A percentile compares a stretch with the other conserved stretches of the same genome.
Conservation (phyloP, 2,113 vertebrate genomes). For the Setophaga coronata region DNA sequence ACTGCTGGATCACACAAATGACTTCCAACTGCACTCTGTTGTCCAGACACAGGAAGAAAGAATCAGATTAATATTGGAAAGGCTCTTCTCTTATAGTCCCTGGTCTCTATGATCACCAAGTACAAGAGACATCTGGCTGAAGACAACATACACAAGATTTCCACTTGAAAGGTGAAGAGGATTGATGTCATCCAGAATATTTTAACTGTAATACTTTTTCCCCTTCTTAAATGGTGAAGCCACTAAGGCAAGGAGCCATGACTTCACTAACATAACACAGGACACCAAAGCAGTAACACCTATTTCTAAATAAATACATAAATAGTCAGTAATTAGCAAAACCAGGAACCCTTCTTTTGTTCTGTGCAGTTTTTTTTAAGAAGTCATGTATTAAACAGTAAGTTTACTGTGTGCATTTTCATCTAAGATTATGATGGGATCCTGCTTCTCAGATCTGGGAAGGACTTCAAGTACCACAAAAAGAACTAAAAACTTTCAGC, state of each 20-base stretch:
- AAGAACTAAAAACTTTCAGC: background rate
- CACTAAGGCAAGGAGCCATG: background rate
- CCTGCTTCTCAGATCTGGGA: background rate
- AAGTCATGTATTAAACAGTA: fast-evolving
- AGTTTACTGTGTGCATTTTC: background rate
- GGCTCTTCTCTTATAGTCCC: background rate
- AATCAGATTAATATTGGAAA: background rate
- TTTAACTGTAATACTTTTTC: background rate
- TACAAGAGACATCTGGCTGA: background rate
- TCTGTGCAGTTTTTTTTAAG: background rate
- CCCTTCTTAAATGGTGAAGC: background rate
- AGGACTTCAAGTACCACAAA: background rate
- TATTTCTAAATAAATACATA: background rate
- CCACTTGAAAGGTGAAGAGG: background rate
- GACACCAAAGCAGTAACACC: background rate
- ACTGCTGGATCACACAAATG: background rate
- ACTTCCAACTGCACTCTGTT: background rate
- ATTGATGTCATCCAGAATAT: background rate
- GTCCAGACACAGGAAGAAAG: background rate
- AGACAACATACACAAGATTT: background rate
- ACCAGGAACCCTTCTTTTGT: background rate
- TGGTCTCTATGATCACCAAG: background rate
- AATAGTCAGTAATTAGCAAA: background rate
- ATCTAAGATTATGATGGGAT: background rate
- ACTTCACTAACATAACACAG: background rate